Evolutionary conservation across 1,140 invertebrate genomes (phyloP), one percentile per base, ranked within the genome.

Genomic region (Lutraria rhynchaena): DNA sequence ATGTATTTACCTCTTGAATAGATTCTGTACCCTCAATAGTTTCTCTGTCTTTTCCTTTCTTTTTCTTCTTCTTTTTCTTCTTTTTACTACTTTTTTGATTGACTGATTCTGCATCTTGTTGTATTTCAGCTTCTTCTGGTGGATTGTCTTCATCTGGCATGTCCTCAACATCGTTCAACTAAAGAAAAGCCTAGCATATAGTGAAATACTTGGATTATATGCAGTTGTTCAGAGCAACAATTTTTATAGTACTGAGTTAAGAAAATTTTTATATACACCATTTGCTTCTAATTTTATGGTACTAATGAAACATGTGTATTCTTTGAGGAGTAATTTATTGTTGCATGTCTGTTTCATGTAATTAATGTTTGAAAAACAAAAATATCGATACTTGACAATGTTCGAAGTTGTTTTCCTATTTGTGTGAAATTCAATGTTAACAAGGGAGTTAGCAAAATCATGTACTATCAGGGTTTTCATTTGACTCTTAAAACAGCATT

Each of bases 11-110:
- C 53, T 71, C 35, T 37, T 46, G 29, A 53, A 63, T 7, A 46
- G 58, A 57, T 49, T 88, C 82, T 94, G 35, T 31, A 9, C 15
- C 93, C 84, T 95, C 94, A 41, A 94, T 91, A 88, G 94, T 94
- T 85, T 95, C 94, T 87, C 95, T 92, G 83, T 94, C 92, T 85
- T 93, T 92, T 81, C 88, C 88, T 74, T 88, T 89, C 75, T 89
- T 91, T 65, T 89, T 90, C 78, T 89, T 91, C 35, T 90, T 84
- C 83, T 90, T 90, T 24, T 87, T 73, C 57, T 83, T 86, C 58
- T 86, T 85, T 24, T 85, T 87, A 81, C 70, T 51, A 60, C 80
- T 49, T 71, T 80, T 51, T 86, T 87, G 73, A 73, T 83, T 49
- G 73, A 63, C 67, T 76, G 74, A 55, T 74, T 22, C 22, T 78